Evolutionary conservation across 2,888 invertebrate genomes (phyloP).

Genomic region (Mythimna albipuncta): DNA sequence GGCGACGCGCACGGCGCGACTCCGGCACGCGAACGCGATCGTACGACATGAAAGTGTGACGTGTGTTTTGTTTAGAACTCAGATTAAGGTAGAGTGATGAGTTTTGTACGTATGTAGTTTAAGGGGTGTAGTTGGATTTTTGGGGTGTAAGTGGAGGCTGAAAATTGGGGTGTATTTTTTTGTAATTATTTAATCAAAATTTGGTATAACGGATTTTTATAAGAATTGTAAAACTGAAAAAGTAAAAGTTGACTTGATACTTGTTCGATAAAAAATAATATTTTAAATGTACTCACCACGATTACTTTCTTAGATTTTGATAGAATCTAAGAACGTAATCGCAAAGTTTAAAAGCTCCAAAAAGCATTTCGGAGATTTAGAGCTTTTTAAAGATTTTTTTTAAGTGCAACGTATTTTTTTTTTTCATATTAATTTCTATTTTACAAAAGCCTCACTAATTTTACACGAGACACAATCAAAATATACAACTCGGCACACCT

Average conservation of each 20-base stretch:
- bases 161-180: conserved; percentile 5
- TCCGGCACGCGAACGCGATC: conserved; percentile 60
- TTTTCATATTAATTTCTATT: neutral
- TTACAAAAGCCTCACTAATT: neutral
- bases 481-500: neutral
- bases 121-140: conserved; percentile 19
- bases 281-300: neutral
- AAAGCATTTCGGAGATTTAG: too few relatives aligned
- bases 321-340: neutral
- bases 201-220: neutral
- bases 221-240: neutral
- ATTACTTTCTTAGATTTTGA: neutral
- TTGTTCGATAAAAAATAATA: neutral
- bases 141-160: neutral
- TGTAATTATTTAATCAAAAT: neutral
- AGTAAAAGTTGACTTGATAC: neutral
- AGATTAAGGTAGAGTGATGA: conserved; percentile 66
- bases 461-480: neutral
- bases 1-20: conserved; percentile 75
- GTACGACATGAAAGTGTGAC: conserved; percentile 69
- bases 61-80: conserved; percentile 67
- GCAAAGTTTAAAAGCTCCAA: too few relatives aligned
- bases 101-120: conserved; percentile 52
- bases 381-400: too few relatives aligned
- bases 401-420: neutral